phyloP scores from a whole-genome alignment of 2,888 invertebrate species.

The Plebejus anna region DNA sequence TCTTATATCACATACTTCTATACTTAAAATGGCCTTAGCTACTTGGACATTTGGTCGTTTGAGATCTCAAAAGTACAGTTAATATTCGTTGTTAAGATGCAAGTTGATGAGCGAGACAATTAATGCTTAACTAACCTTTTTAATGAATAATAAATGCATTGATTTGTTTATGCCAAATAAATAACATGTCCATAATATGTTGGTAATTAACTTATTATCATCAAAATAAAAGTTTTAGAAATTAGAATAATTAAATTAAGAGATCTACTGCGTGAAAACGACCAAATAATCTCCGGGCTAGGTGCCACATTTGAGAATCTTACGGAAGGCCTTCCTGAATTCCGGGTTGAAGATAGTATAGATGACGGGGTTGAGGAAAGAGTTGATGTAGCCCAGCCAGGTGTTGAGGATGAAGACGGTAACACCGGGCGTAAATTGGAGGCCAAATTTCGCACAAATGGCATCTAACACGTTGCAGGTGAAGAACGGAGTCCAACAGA shows the following conservation, averaged over 20 bases:
- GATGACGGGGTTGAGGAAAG: conserved; percentile 95
- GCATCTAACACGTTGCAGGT: conserved; percentile 98
- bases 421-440: conserved; percentile 90
- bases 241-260: not conserved
- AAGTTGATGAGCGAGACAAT: conserved; percentile 14
- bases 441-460: conserved; percentile 91
- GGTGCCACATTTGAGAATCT: conserved; percentile 87
- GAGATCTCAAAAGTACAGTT: conserved; percentile 36
- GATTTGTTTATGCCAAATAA: not conserved
- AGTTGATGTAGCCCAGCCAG: conserved; percentile 99
- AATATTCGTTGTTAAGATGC: conserved; percentile 38
- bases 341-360: conserved; percentile 98
- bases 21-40: conserved; percentile 22
- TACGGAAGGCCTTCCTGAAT: conserved; percentile 98
- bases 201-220: not conserved
- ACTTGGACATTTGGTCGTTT: conserved; percentile 37
- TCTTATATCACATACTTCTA: conserved; percentile 31
- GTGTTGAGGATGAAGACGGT: conserved; percentile 96
- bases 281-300: conserved; percentile 70
- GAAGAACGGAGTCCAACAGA: conserved; percentile 99
- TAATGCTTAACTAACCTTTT: not conserved
- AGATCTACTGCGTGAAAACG: conserved; percentile 50
- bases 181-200: not conserved
- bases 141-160: not conserved
- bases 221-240: not conserved